These are phyloP conservation scores for Anthoptus insignis DNA, from an alignment of 2,888 invertebrate species.

Conservation along the genomic window DNA sequence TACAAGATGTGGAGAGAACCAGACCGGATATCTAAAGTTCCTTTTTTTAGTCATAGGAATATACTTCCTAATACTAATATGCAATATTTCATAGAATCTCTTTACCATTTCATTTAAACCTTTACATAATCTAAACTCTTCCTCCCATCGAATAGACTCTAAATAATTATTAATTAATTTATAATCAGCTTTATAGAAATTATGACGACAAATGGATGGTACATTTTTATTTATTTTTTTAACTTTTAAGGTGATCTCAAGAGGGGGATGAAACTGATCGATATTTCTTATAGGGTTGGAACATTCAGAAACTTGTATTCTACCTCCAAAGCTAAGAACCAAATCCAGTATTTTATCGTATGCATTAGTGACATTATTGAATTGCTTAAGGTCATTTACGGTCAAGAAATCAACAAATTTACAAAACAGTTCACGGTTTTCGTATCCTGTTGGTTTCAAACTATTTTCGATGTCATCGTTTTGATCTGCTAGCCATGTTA, in stretches of 20 bases:
- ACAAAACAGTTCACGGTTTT: slow-evolving; percentile 11
- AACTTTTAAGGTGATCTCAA: slow-evolving; percentile 10
- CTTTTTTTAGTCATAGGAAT: background rate
- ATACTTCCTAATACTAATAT: background rate
- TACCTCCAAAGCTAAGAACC: no score
- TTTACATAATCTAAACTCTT: slow-evolving; percentile 13
- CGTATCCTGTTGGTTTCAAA: slow-evolving; percentile 2
- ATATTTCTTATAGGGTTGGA: slow-evolving; percentile 25
- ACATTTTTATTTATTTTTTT: background rate
- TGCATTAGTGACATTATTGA: slow-evolving; percentile 13
- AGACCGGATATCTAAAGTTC: background rate
- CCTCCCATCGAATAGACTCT: slow-evolving; percentile 4
- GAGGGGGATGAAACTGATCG: slow-evolving; percentile 31
- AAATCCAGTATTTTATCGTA: slow-evolving; percentile 15
- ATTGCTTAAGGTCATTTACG: slow-evolving; percentile 20
- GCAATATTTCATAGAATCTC: background rate
- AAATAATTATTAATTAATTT: slow-evolving; percentile 18
- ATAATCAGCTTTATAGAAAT: slow-evolving; percentile 29
- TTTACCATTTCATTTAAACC: slow-evolving; percentile 9
- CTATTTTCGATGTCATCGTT: slow-evolving; percentile 9
- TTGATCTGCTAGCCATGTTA: slow-evolving; percentile 8
- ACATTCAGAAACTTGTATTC: slow-evolving; percentile 9
- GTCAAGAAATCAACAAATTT: slow-evolving; percentile 10
- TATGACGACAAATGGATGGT: slow-evolving; percentile 9
- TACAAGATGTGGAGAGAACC: background rate